phyloP scores from a whole-genome alignment of 2,888 invertebrate genomes.

The Meteorus colon region DNA sequence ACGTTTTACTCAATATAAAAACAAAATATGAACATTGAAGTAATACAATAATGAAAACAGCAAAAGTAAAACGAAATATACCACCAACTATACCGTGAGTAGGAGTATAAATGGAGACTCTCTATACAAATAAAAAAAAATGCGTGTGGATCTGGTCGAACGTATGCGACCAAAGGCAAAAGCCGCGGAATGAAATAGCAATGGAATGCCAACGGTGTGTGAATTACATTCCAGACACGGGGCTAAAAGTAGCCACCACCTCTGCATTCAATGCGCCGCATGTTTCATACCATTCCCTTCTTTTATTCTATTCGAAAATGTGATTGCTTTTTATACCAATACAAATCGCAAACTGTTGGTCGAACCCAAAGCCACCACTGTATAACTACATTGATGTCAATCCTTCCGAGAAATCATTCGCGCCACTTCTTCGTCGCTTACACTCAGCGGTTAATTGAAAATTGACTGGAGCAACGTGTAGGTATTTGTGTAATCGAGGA shows the following conservation, averaged over 20 bases:
- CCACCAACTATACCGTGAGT: not conserved
- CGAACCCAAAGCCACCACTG: not conserved
- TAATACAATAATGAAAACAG: no score
- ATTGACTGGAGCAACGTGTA: slow-evolving; percentile 33
- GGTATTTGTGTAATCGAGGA: slow-evolving; percentile 37
- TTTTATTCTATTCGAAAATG: slow-evolving; percentile 10
- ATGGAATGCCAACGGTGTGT: slow-evolving; percentile 69
- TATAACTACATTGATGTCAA: not conserved
- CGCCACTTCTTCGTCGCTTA: slow-evolving; percentile 32
- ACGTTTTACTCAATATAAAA: slow-evolving; percentile 23
- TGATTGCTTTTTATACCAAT: slow-evolving; percentile 25
- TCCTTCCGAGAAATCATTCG: slow-evolving; percentile 32
- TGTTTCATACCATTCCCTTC: slow-evolving; percentile 15
- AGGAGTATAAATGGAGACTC: not conserved
- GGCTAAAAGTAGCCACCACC: slow-evolving; percentile 43
- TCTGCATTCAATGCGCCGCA: slow-evolving; percentile 22
- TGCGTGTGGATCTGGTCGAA: not conserved
- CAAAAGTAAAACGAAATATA: not conserved
- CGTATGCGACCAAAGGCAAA: slow-evolving; percentile 17
- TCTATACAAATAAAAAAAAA: slow-evolving; percentile 21
- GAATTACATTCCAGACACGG: slow-evolving; percentile 72
- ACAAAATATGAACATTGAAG: not conserved
- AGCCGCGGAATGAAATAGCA: slow-evolving; percentile 58
- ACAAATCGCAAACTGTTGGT: slow-evolving; percentile 10
- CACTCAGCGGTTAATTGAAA: slow-evolving; percentile 39